Evolutionary conservation across 2,113 vertebrate genomes (phyloP).

Genomic region (Mus musculus): DNA sequence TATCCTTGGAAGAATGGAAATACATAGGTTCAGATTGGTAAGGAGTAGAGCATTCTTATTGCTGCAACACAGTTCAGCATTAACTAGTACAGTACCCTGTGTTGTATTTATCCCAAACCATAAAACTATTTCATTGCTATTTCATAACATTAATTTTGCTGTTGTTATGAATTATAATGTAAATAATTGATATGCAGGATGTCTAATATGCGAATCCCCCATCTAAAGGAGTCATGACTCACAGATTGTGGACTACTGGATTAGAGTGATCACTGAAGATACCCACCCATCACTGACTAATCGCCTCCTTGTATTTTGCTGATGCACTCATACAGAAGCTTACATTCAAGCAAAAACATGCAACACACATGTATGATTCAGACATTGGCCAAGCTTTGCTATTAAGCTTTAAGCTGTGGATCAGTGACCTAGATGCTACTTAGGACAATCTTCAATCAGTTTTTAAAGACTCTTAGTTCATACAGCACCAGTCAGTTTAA

Average conservation of each 20-base stretch:
- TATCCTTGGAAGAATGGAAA: neutral
- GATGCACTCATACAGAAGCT: neutral
- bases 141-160: neutral
- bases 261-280: neutral
- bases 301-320: neutral
- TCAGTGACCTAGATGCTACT: neutral
- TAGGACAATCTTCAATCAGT: neutral
- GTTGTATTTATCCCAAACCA: neutral
- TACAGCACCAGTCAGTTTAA: neutral
- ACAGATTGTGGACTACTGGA: neutral
- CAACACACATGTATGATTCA: neutral
- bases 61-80: neutral
- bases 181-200: neutral
- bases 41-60: neutral
- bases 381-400: neutral
- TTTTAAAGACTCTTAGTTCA: neutral
- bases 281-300: neutral
- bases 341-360: neutral
- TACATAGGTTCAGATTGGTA: neutral
- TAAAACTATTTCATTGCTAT: neutral
- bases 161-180: neutral
- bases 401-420: neutral
- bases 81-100: neutral
- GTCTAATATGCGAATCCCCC: neutral
- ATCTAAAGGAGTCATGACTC: neutral